A percentile compares a stretch with the other conserved stretches of the same genome.
Evolutionary conservation across 2,888 invertebrate genomes (phyloP).

Genomic region (Sminthurinus aureus): DNA sequence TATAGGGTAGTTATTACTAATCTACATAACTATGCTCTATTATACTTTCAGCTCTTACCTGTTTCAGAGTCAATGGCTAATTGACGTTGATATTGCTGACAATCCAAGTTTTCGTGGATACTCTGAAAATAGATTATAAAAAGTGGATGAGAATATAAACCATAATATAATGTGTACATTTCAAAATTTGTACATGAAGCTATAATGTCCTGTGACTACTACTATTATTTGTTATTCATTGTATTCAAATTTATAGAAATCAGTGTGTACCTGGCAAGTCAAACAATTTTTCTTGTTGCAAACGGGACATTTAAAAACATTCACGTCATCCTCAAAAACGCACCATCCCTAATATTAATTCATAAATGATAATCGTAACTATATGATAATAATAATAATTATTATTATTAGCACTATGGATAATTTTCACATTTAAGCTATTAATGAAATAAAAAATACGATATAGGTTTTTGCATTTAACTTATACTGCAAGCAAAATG

Average conservation of each 20-base stretch:
- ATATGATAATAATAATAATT: no score
- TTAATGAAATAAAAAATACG: no score
- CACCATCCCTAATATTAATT: slow-evolving; percentile 75
- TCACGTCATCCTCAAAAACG: slow-evolving; percentile 85
- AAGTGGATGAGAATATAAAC: not conserved
- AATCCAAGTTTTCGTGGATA: slow-evolving; percentile 80
- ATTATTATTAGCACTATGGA: no score
- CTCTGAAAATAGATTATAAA: slow-evolving; percentile 66
- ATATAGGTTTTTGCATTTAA: no score
- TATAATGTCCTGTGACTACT: not conserved
- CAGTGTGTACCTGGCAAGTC: slow-evolving; percentile 68
- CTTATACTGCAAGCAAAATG: no score
- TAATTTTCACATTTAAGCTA: no score
- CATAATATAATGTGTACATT: not conserved
- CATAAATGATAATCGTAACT: no score
- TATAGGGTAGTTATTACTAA: not conserved
- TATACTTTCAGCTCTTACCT: not conserved
- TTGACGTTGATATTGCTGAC: slow-evolving; percentile 79
- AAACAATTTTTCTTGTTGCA: slow-evolving; percentile 83
- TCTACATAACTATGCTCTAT: not conserved
- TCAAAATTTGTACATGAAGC: not conserved
- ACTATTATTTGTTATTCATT: not conserved
- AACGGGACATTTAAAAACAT: slow-evolving; percentile 83
- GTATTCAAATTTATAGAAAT: not conserved
- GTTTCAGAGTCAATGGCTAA: slow-evolving; percentile 71